Evolutionary conservation across 2,797 vertebrate species (phyloP), one percentile per base, ranked within the genome.

Genomic region (Limosa lapponica): DNA sequence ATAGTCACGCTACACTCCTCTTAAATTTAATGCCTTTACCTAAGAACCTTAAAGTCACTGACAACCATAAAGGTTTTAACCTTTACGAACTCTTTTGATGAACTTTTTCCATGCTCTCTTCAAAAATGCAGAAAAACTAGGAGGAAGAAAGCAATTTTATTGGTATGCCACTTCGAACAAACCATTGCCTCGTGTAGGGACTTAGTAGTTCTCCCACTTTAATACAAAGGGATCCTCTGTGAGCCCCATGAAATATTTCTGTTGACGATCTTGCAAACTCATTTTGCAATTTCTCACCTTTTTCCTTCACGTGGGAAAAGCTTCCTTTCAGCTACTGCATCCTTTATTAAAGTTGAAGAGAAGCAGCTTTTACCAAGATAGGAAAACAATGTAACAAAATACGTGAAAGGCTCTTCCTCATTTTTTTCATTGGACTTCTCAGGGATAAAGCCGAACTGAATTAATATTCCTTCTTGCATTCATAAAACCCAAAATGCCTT

Each of bases 401-500:
- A 66, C 0, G 4, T 32, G 48, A 89, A 91, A 81, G 34, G 48
- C 7, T 34, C 57, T 65, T 48, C 5, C n/a, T 74, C 28, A 8
- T 1, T 46, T 78, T 70, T 89, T 82, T 65, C 37, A 81, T 3
- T 39, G 39, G 54, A 90, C 62, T 93, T 95, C 71, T 87, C 37
- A 77, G 16, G 44, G 52, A 93, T 94, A 92, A 97, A 86, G 90
- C 16, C 52, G 32, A 85, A 71, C 8, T 74, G 52, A 91, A 91
- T 59, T 83, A 65, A 86, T 69, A 70, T 82, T 91, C 52, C 46
- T 88, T 93, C 86, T 73, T 64, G 73, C 16, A 82, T 49, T 85
- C 88, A 92, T 30, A 90, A 90, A 96, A 96, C 70, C 86, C 71
- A 94, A 92, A 89, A 92, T 69, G 93, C 67, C 86, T 96, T 92